Evolutionary conservation across 2,113 vertebrate genomes (phyloP).

Genomic region (Cettia cetti): DNA sequence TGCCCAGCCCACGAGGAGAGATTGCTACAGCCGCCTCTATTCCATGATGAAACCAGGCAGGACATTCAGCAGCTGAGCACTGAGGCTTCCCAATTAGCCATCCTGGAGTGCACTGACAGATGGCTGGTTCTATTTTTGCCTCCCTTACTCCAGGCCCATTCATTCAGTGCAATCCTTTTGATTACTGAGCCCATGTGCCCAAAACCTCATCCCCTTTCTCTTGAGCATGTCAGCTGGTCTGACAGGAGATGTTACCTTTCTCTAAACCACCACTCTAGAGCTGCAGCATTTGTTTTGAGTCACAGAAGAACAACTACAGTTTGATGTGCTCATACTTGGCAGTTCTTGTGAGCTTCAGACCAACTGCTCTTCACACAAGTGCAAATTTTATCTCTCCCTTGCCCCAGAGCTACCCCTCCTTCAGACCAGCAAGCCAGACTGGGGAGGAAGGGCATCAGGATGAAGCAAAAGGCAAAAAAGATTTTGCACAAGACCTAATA

Average conservation of each 20-base stretch:
- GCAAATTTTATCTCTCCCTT: neutral
- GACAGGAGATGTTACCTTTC: neutral
- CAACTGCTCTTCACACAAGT: neutral
- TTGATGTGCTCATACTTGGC: neutral
- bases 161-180: neutral
- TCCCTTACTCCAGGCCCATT: constrained; percentile 9
- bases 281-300: neutral
- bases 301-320: neutral
- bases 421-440: neutral
- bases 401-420: neutral
- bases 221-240: neutral
- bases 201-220: neutral
- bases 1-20: neutral
- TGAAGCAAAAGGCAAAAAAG: neutral
- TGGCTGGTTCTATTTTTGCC: constrained; percentile 29
- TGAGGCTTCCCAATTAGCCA: constrained; percentile 22
- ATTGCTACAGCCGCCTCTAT: neutral
- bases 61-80: neutral
- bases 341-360: neutral
- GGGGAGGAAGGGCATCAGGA: neutral
- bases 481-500: neutral
- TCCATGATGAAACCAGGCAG: neutral
- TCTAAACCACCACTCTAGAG: neutral
- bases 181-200: neutral
- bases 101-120: neutral